Base-by-base conservation (phyloP, 2,113 vertebrate species). In the Rhynchopsitta pachyrhyncha region DNA sequence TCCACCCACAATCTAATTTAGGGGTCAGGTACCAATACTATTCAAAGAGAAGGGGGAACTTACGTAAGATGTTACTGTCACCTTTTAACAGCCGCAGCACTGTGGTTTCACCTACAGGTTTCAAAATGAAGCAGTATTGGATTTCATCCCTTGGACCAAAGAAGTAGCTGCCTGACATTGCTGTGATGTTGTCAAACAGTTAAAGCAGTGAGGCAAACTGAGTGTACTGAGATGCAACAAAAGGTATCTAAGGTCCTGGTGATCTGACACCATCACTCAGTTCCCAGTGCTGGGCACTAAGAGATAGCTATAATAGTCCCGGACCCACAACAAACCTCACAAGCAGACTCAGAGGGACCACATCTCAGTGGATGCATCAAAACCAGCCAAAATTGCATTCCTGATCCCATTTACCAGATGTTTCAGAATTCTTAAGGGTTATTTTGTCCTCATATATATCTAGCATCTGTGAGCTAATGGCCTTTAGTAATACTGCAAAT, bases 361-460 rank as follows among this genome's bases (percentile, higher is more conserved):
- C 50, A 44, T 90, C 83, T 74, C 73, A 42, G 35, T 68, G 83
- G 39, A 91, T 75, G 60, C 82, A 20, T 88, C 55, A 84, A 91
- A 88, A 96, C 0, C 50, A 96, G 80, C 25, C 55, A 64, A 81
- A 95, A 88, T 88, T 91, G 33, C 55, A 64, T 86, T 95, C 68
- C 50, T 86, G 83, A 88, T 95, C 88, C 91, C 66, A 86, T 93
- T 95, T 92, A 70, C 92, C 95, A 95, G 83, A 93, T 96, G 94
- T 93, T 95, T 96, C 50, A 37, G 73, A 55, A 91, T 95, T 93
- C 4, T 7, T 91, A 63, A 75, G 73, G 88, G 77, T 87, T 94
- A 46, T 95, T 95, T 88, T 93, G 73, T 69, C 83, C 80, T 78
- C 33, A 4, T 95, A 80, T 75, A 94, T 95, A 78, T 86, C 94